phyloP scores from a whole-genome alignment of 2,888 invertebrate genomes.

The Rhamphomyia laevipes region DNA sequence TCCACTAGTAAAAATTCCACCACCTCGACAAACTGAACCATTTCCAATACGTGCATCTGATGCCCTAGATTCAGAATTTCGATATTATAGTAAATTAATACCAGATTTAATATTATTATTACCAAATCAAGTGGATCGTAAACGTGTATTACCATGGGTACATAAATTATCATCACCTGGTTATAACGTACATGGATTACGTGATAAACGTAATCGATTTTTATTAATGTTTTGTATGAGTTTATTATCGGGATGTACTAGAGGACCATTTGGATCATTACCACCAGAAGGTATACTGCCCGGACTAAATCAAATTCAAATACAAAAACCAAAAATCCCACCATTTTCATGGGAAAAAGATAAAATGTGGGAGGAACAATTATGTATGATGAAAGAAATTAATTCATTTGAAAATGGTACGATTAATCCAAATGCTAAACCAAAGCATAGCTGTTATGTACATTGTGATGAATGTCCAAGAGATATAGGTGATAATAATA shows the following conservation, averaged over 20 bases:
- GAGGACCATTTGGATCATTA: conserved; percentile 7
- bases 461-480: conserved; percentile 7
- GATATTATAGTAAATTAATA: conserved; percentile 12
- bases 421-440: background rate
- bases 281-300: conserved; percentile 4
- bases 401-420: background rate
- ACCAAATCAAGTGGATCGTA: conserved; percentile 2
- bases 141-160: conserved; percentile 7
- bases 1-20: background rate
- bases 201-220: conserved; percentile 13
- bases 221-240: conserved; percentile 13
- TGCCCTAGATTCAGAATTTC: conserved; percentile 10
- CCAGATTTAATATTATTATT: conserved; percentile 8
- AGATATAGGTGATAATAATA: background rate
- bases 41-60: conserved; percentile 6
- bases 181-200: conserved; percentile 6
- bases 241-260: conserved; percentile 4
- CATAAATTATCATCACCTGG: conserved; percentile 8
- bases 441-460: conserved; percentile 5
- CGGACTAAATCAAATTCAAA: background rate
- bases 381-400: background rate
- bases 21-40: too few relatives aligned
- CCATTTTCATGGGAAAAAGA: conserved; percentile 9
- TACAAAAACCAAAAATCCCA: background rate
- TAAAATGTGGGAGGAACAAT: conserved; percentile 11